Base-by-base conservation (phyloP, 2,797 vertebrate species). In the Apogon talboti region DNA sequence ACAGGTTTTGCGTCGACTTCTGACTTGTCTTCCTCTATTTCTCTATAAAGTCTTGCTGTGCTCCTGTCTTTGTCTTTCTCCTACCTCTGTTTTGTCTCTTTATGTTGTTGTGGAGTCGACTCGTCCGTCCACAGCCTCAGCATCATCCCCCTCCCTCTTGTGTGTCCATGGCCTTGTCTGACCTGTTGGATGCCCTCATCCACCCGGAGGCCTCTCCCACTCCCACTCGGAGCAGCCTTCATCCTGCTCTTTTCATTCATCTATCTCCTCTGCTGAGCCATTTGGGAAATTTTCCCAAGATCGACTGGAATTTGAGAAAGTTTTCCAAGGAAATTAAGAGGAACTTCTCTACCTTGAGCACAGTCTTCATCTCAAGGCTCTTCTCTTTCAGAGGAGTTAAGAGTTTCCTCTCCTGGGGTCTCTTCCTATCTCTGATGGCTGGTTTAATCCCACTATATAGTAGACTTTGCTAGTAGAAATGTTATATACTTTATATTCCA, bases 271-370 rank as follows among this genome's bases (percentile, higher is more conserved):
- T 70, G 52, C 52, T 28, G 28, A 67, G 60, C 50, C 72, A 41
- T 59, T 44, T 74, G 44, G 62, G 53, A 50, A 48, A 48, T 10
- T 63, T 58, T 35, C 40, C 35, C 10, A 4, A 12, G 45, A 72
- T 43, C 43, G 55, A 68, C 11, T 43, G 42, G 49, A 10, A 69
- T 38, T 66, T 61, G 15, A 14, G 40, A 57, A 7, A 62, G 52
- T 73, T 86, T 77, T 62, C 55, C 53, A 68, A 45, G 21, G 73
- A 41, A 53, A 73, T 76, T 64, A 71, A 59, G 42, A 66, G 47
- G 33, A 62, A 49, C 41, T 59, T 35, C 11, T 70, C 24, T 47
- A 41, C 66, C 59, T 60, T 48, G 19, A 78, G 47, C 58, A 46
- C 42, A 65, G 41, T 38, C 43, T 45, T 72, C n/a, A 35, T 51